These are phyloP conservation scores for Sarcoramphus papa DNA, from an alignment of 2,797 vertebrate genomes.

Conservation along the genomic window DNA sequence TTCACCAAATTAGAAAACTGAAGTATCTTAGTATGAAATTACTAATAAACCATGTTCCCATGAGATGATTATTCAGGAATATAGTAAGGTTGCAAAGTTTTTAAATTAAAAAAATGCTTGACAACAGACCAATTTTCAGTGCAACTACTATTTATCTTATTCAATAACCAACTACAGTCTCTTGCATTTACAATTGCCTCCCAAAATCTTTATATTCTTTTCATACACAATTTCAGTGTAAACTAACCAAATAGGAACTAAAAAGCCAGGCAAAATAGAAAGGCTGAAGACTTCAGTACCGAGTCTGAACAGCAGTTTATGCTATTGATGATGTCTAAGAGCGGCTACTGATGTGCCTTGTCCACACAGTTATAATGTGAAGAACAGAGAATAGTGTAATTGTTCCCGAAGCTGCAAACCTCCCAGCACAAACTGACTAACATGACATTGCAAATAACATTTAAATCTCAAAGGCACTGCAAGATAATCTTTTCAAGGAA, in stretches of 20 bases:
- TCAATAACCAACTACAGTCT: neutral
- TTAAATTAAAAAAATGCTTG: neutral
- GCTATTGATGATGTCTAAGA: neutral
- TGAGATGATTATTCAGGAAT: neutral
- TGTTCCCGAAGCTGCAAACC: neutral
- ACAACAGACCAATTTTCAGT: neutral
- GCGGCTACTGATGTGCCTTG: neutral
- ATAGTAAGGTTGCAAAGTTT: neutral
- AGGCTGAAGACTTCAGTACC: neutral
- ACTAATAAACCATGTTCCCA: neutral
- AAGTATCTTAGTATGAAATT: neutral
- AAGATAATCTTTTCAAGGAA: neutral
- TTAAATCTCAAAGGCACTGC: neutral
- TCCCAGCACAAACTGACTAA: neutral
- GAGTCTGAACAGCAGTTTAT: neutral
- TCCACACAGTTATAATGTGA: neutral
- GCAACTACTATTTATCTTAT: neutral
- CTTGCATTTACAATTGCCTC: neutral
- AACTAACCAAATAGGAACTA: neutral
- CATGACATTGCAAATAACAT: neutral
- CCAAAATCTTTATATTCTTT: neutral
- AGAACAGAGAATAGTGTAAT: fast-evolving
- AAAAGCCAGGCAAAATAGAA: neutral
- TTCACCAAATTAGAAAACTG: neutral
- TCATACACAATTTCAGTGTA: neutral